A percentile compares a stretch with the other conserved stretches of the same genome.
phyloP scores from a whole-genome alignment of 2,113 vertebrate genomes.

The Pterophyllum scalare region DNA sequence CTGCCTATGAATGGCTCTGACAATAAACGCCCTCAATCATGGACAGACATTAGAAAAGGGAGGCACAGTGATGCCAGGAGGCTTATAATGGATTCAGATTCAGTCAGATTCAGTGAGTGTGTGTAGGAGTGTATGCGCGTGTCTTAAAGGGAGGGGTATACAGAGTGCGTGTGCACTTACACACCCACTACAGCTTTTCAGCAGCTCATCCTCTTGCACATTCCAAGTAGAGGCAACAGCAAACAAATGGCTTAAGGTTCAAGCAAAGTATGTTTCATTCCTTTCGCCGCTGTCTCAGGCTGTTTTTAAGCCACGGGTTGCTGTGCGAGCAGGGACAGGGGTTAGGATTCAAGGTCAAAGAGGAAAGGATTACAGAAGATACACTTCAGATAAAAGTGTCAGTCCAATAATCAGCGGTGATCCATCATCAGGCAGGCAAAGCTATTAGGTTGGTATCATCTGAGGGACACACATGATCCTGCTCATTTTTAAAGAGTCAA shows the following conservation, averaged over 20 bases:
- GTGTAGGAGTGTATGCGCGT: constrained; percentile 2
- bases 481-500: constrained; percentile 35
- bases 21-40: constrained; percentile 63
- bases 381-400: constrained; percentile 73
- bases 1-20: constrained; percentile 40
- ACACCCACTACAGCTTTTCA: constrained; percentile 69
- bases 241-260: constrained; percentile 76
- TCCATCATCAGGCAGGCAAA: constrained; percentile 21
- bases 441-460: background rate
- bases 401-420: constrained; percentile 47
- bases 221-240: constrained; percentile 73
- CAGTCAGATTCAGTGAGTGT: constrained; percentile 11
- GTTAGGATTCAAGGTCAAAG: constrained; percentile 65
- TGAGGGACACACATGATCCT: background rate
- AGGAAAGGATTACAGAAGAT: constrained; percentile 71
- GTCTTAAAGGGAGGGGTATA: constrained; percentile 12
- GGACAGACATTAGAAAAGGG: constrained; percentile 42
- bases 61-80: constrained; percentile 26
- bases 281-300: constrained; percentile 33
- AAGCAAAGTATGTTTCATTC: constrained; percentile 71
- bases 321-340: constrained; percentile 39
- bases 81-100: constrained; percentile 16
- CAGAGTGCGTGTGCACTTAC: constrained; percentile 46
- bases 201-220: constrained; percentile 67
- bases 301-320: constrained; percentile 30